These are phyloP conservation scores for Micromys minutus DNA, from an alignment of 2,113 vertebrate species.

Conservation along the genomic window DNA sequence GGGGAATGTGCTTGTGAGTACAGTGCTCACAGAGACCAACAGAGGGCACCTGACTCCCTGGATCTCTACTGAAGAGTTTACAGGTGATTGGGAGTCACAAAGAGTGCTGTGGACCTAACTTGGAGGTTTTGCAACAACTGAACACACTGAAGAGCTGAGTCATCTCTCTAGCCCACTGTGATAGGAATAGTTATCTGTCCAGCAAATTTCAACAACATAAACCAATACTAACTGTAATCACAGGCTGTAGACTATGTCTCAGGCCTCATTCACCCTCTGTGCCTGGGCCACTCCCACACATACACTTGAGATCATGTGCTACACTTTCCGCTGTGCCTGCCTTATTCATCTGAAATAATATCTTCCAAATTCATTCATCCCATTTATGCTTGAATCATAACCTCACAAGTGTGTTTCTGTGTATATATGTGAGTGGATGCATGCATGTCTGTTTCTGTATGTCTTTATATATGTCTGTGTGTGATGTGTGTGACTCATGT, in stretches of 20 bases:
- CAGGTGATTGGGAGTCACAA: too few species aligned
- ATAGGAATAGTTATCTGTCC: background rate
- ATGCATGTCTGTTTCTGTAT: background rate
- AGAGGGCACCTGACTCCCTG: background rate
- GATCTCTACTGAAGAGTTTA: background rate
- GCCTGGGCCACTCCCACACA: background rate
- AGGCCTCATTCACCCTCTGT: background rate
- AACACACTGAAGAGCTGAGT: too few species aligned
- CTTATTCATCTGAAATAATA: background rate
- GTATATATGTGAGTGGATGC: background rate
- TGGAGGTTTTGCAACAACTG: too few species aligned
- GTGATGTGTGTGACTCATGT: background rate
- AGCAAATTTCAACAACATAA: background rate
- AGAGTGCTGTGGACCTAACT: background rate
- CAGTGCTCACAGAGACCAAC: background rate
- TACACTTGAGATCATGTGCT: background rate
- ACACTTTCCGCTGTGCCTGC: background rate
- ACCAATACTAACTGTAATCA: background rate
- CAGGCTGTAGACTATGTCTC: too few species aligned
- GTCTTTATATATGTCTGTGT: background rate
- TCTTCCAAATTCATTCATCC: background rate
- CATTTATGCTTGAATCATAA: background rate
- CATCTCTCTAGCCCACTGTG: background rate
- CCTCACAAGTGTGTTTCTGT: background rate
- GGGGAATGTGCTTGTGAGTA: background rate